Evolutionary conservation across 2,113 vertebrate species (phyloP).

Genomic region (Noctilio leporinus): DNA sequence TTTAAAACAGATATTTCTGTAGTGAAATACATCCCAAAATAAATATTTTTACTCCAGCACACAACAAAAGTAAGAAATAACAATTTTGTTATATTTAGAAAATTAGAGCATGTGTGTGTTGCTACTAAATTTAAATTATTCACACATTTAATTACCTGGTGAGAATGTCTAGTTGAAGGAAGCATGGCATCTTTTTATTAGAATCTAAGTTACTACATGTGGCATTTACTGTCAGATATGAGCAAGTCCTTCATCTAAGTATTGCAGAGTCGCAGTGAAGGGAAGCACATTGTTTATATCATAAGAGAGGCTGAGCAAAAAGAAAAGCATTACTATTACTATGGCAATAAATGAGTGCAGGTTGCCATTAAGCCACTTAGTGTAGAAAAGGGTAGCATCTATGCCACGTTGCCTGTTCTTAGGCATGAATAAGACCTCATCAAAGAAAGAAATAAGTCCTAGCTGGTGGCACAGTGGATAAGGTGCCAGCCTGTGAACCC

Average conservation of each 20-base stretch:
- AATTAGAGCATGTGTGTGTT: neutral
- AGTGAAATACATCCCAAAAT: neutral
- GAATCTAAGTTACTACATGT: neutral
- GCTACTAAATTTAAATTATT: neutral
- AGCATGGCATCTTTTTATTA: neutral
- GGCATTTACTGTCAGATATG: neutral
- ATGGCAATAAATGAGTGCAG: neutral
- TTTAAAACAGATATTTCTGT: neutral
- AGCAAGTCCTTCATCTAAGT: neutral
- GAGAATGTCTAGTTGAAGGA: neutral
- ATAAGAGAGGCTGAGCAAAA: neutral
- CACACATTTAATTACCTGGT: neutral
- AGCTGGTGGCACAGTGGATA: no score
- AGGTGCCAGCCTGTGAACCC: no score
- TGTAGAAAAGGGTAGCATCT: neutral
- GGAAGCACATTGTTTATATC: neutral
- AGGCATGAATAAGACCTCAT: neutral
- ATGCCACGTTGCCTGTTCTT: neutral
- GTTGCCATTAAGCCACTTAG: neutral
- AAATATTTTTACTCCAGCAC: neutral
- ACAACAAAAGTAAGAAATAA: neutral
- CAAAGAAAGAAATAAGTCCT: neutral
- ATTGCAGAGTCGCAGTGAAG: neutral
- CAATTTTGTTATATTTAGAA: neutral
- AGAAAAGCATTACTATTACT: neutral